A percentile compares a stretch with the other conserved stretches of the same genome.
These are phyloP conservation scores for Rallus crepitans DNA, from an alignment of 2,797 vertebrate species.

Conservation along the genomic window DNA sequence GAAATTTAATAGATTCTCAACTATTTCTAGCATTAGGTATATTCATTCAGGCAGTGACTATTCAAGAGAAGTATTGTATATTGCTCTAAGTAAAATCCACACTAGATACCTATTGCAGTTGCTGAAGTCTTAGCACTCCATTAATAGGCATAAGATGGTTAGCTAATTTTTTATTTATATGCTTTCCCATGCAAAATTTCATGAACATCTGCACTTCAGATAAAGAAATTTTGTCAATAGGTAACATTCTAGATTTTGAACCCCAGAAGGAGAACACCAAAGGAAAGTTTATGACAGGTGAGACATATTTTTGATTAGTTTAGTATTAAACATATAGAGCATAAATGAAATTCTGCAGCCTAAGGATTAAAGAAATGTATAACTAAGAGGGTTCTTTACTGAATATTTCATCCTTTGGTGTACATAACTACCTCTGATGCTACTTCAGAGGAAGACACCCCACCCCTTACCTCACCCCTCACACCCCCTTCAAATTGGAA, in stretches of 20 bases:
- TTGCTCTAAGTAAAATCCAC: background rate
- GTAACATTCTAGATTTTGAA: background rate
- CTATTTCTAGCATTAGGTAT: background rate
- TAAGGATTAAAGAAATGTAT: conserved; percentile 1
- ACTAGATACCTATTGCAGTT: background rate
- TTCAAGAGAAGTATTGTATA: background rate
- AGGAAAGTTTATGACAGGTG: background rate
- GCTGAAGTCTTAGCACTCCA: background rate
- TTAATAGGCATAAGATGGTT: background rate
- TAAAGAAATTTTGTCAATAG: background rate
- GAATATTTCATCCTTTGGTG: background rate
- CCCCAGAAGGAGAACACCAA: background rate
- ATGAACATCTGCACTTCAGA: background rate
- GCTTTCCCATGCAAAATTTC: background rate
- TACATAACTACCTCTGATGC: background rate
- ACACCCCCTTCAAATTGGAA: background rate
- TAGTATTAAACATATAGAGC: background rate
- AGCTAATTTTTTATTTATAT: background rate
- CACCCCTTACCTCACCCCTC: too few relatives aligned
- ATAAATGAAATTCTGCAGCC: background rate
- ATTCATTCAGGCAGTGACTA: background rate
- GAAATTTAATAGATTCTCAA: background rate
- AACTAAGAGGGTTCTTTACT: background rate
- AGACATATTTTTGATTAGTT: conserved; percentile 1
- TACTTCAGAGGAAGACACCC: background rate